phyloP scores from a whole-genome alignment of 2,797 vertebrate genomes.

The Coregonus ussuriensis region DNA sequence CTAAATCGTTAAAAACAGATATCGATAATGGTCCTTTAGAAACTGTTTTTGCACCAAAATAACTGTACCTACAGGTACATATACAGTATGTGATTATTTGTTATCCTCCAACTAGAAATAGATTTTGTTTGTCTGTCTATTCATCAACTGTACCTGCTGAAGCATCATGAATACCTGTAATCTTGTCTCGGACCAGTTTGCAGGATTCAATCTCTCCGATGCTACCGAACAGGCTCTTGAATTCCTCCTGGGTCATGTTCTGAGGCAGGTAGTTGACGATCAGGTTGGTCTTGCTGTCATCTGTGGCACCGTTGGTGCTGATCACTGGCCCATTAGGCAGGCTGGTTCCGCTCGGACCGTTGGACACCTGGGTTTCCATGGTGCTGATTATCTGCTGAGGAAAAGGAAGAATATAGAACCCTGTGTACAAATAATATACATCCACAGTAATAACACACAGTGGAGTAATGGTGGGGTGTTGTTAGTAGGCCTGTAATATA shows the following conservation, averaged over 20 bases:
- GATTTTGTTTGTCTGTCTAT: background rate
- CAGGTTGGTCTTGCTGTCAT: slow-evolving; percentile 73
- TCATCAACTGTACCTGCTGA: background rate
- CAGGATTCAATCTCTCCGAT: slow-evolving; percentile 89
- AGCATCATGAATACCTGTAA: slow-evolving; percentile 82
- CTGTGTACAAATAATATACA: slow-evolving; percentile 3
- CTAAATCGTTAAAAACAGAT: slow-evolving; percentile 65
- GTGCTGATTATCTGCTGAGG: slow-evolving; percentile 98
- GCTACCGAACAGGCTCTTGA: no score
- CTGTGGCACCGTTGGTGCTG: slow-evolving; percentile 84
- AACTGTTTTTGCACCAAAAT: background rate
- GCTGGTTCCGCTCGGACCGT: slow-evolving; percentile 86
- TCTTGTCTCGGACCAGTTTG: slow-evolving; percentile 95
- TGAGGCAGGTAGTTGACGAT: no score
- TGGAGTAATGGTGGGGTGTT: background rate
- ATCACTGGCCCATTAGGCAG: slow-evolving; percentile 90
- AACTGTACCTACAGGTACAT: background rate
- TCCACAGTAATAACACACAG: background rate
- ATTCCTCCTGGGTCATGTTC: no score
- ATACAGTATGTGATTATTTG: background rate
- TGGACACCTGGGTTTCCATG: slow-evolving; percentile 98
- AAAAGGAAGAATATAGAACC: slow-evolving; percentile 69
- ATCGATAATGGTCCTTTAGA: slow-evolving; percentile 3
- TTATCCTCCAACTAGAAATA: background rate
- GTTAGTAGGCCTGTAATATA: slow-evolving; percentile 7